Percentiles rank a stretch among this genome's conserved stretches.
phyloP scores from a whole-genome alignment of 2,113 vertebrate species.

The Tor tambroides region DNA sequence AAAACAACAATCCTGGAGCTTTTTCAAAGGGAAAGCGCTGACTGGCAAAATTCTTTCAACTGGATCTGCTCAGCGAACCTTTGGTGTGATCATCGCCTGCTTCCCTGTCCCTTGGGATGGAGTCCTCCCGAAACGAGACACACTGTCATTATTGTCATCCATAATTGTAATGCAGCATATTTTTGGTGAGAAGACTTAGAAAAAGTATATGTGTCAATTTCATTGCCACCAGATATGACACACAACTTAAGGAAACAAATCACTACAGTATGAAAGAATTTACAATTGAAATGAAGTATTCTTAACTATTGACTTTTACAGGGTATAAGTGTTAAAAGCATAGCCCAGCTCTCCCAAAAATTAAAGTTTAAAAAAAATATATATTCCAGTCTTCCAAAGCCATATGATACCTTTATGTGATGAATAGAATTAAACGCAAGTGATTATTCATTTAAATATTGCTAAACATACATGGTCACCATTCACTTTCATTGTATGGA shows the following conservation, averaged over 20 bases:
- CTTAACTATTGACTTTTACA: not conserved
- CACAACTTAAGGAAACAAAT: not conserved
- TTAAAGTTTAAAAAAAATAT: too few relatives aligned
- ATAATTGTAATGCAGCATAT: constrained; percentile 6
- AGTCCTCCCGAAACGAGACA: constrained; percentile 44
- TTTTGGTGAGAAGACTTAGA: not conserved
- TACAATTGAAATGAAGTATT: not conserved
- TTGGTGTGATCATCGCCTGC: constrained; percentile 69
- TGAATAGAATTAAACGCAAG: not conserved
- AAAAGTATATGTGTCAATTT: not conserved
- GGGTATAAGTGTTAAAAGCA: not conserved
- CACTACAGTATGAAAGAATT: not conserved
- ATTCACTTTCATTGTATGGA: not conserved
- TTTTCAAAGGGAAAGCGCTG: constrained; percentile 78
- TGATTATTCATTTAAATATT: not conserved
- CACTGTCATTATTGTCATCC: constrained; percentile 39
- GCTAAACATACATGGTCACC: not conserved
- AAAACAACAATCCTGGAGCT: constrained; percentile 75
- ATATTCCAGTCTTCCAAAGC: not conserved
- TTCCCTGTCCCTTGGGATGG: constrained; percentile 68
- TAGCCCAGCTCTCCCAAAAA: not conserved
- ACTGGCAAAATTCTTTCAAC: constrained; percentile 76
- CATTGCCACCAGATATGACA: not conserved
- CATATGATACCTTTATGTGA: not conserved
- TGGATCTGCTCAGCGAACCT: constrained; percentile 66